phyloP scores from a whole-genome alignment of 2,888 invertebrate species.

The Pediacus dermestoides region DNA sequence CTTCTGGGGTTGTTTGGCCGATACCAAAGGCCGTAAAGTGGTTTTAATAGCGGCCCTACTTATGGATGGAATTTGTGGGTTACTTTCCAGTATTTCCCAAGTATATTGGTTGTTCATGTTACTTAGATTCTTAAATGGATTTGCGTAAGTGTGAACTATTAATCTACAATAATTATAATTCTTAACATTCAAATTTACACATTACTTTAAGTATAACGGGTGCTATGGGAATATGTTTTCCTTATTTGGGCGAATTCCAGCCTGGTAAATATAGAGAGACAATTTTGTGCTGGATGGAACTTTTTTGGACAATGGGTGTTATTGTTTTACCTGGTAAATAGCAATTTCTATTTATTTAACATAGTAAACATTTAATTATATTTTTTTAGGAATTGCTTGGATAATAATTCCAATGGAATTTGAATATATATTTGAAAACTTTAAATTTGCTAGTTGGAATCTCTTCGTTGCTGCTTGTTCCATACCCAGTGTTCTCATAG shows the following conservation, averaged over 20 bases:
- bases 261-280: constrained; percentile 75
- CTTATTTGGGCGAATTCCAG: constrained; percentile 79
- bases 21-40: constrained; percentile 74
- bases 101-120: constrained; percentile 68
- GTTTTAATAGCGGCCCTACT: constrained; percentile 71
- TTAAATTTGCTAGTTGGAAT: constrained; percentile 77
- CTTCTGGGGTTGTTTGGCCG: constrained; percentile 81
- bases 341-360: constrained; percentile 4
- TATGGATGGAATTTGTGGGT: constrained; percentile 69
- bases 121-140: constrained; percentile 73
- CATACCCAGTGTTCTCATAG: constrained; percentile 65
- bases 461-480: constrained; percentile 74
- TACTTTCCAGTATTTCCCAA: constrained; percentile 71
- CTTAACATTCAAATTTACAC: not conserved
- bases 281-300: constrained; percentile 80
- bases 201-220: constrained; percentile 63
- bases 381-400: constrained; percentile 69
- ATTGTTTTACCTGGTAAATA: constrained; percentile 67
- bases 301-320: constrained; percentile 80
- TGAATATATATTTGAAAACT: constrained; percentile 55
- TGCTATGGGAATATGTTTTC: constrained; percentile 79
- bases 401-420: constrained; percentile 69
- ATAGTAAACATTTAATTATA: constrained; percentile 5
- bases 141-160: constrained; percentile 61
- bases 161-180: not conserved